Conservation (phyloP, 2,888 invertebrate genomes). For the Therioaphis trifolii region DNA sequence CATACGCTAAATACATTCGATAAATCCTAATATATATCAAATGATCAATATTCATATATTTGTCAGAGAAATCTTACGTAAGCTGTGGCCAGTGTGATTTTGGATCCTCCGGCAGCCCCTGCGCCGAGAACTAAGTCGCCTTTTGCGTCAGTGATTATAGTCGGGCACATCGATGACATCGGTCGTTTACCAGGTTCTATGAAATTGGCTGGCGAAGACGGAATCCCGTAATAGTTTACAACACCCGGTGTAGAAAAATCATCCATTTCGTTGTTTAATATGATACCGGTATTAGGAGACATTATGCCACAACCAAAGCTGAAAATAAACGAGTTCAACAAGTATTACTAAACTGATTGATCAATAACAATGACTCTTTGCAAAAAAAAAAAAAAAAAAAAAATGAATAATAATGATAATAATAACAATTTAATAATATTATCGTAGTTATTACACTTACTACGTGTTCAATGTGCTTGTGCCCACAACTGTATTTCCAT, state of each 20-base stretch:
- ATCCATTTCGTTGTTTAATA: slow-evolving; percentile 96
- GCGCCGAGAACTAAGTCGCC: slow-evolving; percentile 70
- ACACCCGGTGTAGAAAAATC: slow-evolving; percentile 88
- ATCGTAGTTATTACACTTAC: too few species aligned
- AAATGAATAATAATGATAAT: too few species aligned
- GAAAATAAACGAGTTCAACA: too few species aligned
- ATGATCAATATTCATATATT: not conserved
- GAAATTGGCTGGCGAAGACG: slow-evolving; percentile 83
- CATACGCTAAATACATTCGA: too few species aligned
- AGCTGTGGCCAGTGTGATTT: slow-evolving; percentile 71
- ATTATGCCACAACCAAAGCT: slow-evolving; percentile 73
- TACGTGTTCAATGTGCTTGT: slow-evolving; percentile 87
- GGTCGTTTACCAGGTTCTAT: slow-evolving; percentile 84
- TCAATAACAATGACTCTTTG: too few species aligned
- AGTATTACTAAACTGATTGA: too few species aligned
- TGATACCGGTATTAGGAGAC: slow-evolving; percentile 84
- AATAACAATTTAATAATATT: too few species aligned
- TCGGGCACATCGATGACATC: slow-evolving; percentile 87
- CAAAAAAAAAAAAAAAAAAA: not conserved
- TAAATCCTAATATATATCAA: too few species aligned
- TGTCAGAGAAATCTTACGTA: slow-evolving; percentile 65
- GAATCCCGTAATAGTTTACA: slow-evolving; percentile 77
- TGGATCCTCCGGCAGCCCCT: slow-evolving; percentile 73
- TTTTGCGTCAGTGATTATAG: slow-evolving; percentile 77
- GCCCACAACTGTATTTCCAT: slow-evolving; percentile 89